Evolutionary conservation across 2,888 invertebrate genomes (phyloP).

Genomic region (Cataglyphis albicans): DNA sequence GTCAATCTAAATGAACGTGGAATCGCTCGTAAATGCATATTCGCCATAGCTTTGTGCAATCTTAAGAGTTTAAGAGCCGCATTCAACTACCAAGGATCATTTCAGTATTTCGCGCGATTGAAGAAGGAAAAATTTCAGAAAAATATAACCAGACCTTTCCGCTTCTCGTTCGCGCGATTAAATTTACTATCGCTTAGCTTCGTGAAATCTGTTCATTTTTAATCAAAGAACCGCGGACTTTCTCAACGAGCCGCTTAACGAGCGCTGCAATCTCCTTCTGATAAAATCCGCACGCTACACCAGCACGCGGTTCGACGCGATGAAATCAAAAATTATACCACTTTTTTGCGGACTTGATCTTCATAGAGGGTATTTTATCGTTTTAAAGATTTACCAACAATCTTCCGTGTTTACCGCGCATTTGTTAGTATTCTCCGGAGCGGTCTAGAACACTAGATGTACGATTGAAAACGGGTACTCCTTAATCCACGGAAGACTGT

Average conservation of each 20-base stretch:
- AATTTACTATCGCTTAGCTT: background rate
- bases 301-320: background rate
- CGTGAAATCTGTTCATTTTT: background rate
- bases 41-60: constrained; percentile 27
- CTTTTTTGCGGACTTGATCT: constrained; percentile 28
- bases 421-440: constrained; percentile 70
- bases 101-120: background rate
- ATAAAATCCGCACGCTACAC: background rate
- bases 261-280: background rate
- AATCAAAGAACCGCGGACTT: background rate
- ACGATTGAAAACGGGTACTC: constrained; percentile 67
- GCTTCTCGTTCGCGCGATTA: background rate
- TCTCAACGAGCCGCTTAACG: background rate
- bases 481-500: constrained; percentile 74
- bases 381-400: constrained; percentile 67
- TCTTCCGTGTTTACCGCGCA: constrained; percentile 72
- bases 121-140: background rate
- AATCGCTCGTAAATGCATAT: constrained; percentile 17
- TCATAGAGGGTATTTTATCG: constrained; percentile 39
- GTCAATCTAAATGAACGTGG: constrained; percentile 41
- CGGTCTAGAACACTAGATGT: constrained; percentile 59
- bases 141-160: background rate
- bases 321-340: background rate
- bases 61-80: constrained; percentile 22
- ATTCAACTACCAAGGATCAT: constrained; percentile 3